phyloP scores from a whole-genome alignment of 2,113 vertebrate genomes.

The Pristiophorus japonicus region DNA sequence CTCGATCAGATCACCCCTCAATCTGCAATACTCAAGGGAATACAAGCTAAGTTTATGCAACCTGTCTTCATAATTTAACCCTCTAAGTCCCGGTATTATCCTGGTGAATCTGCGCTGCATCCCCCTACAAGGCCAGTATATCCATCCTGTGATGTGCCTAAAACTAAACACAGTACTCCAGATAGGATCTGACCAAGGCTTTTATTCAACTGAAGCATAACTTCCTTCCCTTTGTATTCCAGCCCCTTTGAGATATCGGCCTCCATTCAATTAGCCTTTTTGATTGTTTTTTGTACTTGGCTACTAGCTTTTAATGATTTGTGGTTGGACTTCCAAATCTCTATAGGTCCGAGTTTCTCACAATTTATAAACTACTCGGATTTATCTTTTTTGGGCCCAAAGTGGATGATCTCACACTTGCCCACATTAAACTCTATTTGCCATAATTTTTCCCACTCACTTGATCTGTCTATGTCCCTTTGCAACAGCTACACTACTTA shows the following conservation, averaged over 20 bases:
- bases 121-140: not conserved
- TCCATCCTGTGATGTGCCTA: not conserved
- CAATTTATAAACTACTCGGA: not conserved
- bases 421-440: not conserved
- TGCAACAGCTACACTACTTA: not conserved
- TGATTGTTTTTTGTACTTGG: no score
- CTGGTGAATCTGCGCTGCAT: not conserved
- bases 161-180: not conserved
- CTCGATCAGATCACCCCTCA: not conserved
- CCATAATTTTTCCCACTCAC: not conserved
- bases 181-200: not conserved
- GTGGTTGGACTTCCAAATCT: not conserved
- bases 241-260: not conserved
- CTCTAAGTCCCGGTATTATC: not conserved
- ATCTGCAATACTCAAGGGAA: not conserved
- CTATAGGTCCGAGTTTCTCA: not conserved
- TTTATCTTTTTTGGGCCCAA: not conserved
- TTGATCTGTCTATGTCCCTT: not conserved
- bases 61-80: not conserved
- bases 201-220: not conserved
- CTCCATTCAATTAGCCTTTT: not conserved
- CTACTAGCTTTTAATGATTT: not conserved
- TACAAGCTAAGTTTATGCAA: not conserved
- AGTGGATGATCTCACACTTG: not conserved
- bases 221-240: not conserved